Conservation (phyloP, 2,113 vertebrate genomes). For the Malurus melanocephalus region DNA sequence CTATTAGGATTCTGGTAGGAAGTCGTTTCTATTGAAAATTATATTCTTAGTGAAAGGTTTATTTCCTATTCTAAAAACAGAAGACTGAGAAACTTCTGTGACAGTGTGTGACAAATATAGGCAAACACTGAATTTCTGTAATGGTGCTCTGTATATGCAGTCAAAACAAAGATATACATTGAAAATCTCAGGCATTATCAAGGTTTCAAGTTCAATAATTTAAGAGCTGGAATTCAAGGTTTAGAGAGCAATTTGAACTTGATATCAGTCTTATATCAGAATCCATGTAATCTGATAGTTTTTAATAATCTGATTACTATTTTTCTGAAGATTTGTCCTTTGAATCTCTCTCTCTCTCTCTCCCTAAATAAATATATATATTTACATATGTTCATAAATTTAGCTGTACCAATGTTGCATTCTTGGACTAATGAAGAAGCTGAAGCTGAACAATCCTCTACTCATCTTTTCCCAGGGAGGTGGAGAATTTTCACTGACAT, state of each 20-base stretch:
- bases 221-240: neutral
- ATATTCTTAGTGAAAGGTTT: neutral
- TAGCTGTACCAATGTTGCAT: neutral
- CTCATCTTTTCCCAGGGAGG: neutral
- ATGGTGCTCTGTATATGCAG: neutral
- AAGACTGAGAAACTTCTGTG: slow-evolving; percentile 19
- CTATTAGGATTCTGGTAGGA: neutral
- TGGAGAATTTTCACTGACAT: neutral
- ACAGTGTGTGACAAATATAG: slow-evolving; percentile 23
- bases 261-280: neutral
- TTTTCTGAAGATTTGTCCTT: neutral
- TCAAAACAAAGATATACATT: slow-evolving; percentile 25
- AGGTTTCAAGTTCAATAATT: neutral
- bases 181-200: neutral
- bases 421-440: neutral
- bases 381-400: neutral
- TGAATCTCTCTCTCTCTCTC: neutral
- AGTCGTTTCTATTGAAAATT: neutral
- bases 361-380: neutral
- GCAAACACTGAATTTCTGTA: slow-evolving; percentile 3
- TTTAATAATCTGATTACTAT: neutral
- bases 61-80: slow-evolving; percentile 26
- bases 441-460: neutral
- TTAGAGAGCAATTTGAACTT: neutral
- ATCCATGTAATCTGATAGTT: neutral